Percentiles rank a stretch among this genome's conserved stretches.
Conservation (phyloP, 2,113 vertebrate genomes). For the Strigops habroptila region DNA sequence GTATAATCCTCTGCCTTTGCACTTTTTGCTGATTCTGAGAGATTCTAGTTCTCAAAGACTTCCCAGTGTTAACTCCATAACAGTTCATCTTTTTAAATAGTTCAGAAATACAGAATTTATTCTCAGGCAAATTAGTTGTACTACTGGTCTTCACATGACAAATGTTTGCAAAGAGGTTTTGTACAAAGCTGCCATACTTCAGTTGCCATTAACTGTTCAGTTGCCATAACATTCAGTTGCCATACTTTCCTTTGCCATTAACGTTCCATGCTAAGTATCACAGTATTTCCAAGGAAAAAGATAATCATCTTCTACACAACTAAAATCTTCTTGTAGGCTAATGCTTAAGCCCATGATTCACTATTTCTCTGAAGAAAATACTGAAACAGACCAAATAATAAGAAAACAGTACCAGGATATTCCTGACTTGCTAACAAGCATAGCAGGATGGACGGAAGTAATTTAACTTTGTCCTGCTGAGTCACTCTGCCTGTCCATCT, state of each 20-base stretch:
- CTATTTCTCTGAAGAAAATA: slow-evolving; percentile 41
- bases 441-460: slow-evolving; percentile 63
- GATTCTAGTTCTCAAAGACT: not conserved
- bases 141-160: not conserved
- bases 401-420: slow-evolving; percentile 49
- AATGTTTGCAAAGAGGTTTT: slow-evolving; percentile 22
- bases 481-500: slow-evolving; percentile 70
- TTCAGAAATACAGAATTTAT: not conserved
- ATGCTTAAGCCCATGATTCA: slow-evolving; percentile 28
- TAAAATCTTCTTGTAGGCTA: not conserved
- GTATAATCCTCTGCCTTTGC: not conserved
- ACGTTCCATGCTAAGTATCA: not conserved
- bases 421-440: slow-evolving; percentile 68
- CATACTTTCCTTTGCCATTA: not conserved
- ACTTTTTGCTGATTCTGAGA: not conserved
- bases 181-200: slow-evolving; percentile 1
- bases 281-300: not conserved
- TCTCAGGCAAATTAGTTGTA: slow-evolving; percentile 21
- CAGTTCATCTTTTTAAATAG: not conserved
- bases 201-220: no score
- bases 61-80: not conserved
- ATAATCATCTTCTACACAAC: not conserved
- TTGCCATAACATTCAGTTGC: no score
- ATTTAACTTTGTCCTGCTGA: slow-evolving; percentile 76
- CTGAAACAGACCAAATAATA: not conserved